Conservation (phyloP, 2,888 invertebrate genomes). For the Melitaea athalia region DNA sequence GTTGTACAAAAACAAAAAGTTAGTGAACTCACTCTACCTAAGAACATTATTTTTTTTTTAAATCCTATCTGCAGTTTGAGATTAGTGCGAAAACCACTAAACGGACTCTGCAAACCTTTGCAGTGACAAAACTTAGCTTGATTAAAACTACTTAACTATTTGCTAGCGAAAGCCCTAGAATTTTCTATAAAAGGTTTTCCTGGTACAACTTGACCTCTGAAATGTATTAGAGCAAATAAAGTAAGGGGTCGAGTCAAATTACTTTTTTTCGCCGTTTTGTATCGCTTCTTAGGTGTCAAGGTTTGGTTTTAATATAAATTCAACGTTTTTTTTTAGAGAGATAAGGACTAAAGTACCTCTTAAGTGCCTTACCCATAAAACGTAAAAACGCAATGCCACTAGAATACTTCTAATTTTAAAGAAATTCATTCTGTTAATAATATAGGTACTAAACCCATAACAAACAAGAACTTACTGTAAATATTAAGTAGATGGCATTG, state of each 20-base stretch:
- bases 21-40: background rate
- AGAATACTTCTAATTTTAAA: background rate
- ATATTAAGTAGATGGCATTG: too few species aligned
- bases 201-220: constrained; percentile 5
- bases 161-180: background rate
- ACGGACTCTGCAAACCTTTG: background rate
- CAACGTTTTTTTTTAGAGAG: background rate
- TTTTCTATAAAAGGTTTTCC: constrained; percentile 8
- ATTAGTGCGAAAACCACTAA: constrained; percentile 10
- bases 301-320: constrained; percentile 4
- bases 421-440: too few species aligned
- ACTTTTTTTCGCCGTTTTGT: background rate
- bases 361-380: too few species aligned
- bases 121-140: constrained; percentile 10
- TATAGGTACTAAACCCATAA: too few species aligned
- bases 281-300: background rate
- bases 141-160: constrained; percentile 13
- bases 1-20: background rate
- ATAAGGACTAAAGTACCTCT: background rate
- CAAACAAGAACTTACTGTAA: too few species aligned
- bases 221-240: constrained; percentile 10
- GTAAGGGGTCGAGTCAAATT: constrained; percentile 12
- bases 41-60: background rate
- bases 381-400: background rate
- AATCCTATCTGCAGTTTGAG: background rate